Base-by-base conservation (phyloP, 2,888 invertebrate species). In the Meganola albula region DNA sequence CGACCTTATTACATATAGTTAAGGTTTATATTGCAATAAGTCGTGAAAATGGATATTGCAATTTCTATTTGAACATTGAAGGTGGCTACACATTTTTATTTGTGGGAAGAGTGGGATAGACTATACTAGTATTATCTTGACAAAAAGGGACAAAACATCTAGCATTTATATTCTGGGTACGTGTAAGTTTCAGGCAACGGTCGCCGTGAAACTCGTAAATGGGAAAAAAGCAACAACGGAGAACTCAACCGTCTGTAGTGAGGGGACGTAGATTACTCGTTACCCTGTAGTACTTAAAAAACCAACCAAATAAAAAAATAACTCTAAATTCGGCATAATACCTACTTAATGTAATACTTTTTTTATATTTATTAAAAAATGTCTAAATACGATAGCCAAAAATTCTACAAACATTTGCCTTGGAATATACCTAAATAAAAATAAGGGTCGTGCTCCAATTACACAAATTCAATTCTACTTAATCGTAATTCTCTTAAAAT, bases 181-280 rank as follows among this genome's bases (percentile, higher is more conserved):
- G 84, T 84, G 83, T 85, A 85, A 84, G 84, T 85, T 85, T 85
- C 84, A 85, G 84, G 83, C 82, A 82, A 82, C 83, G 83, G 84
- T 84, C 83, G 82, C 83, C 80, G 83, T 85, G 84, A 83, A 85
- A 83, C 84, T 84, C 83, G 84, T 84, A 84, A 85, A 85, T 84
- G 84, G 84, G 80, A 82, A 84, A 85, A 84, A 85, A 84, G 84
- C 83, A 84, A 85, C 84, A 85, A 77, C 83, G 74, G 69, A 73
- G 75, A 80, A 74, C 74, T 80, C 72, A 78, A 82, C 78, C 73
- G 72, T 66, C 74, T 66, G 63, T 82, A 83, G 83, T 74, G 84
- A 70, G 51, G 84, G 70, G 78, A 67, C n/a, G n/a, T n/a, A n/a
- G n/a, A n/a, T n/a, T n/a, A n/a, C n/a, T 53, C 46, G 55, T 58